Evolutionary conservation across 2,113 vertebrate genomes (phyloP).

Genomic region (Uropsilus gracilis): DNA sequence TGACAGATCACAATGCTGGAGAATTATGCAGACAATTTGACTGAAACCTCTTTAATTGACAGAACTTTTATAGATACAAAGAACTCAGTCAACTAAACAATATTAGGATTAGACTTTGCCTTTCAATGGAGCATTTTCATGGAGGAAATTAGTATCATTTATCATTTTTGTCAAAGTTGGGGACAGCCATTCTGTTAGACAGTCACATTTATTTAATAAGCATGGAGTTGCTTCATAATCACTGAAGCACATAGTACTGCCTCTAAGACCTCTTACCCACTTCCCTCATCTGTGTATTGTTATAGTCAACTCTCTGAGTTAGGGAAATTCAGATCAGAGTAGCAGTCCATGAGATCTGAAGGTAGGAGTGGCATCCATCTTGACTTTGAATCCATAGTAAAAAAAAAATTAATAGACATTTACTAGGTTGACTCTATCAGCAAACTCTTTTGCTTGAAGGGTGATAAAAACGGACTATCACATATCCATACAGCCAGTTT

Average conservation of each 20-base stretch:
- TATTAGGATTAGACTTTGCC: slow-evolving; percentile 72
- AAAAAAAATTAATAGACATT: neutral
- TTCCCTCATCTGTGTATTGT: neutral
- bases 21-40: slow-evolving; percentile 6
- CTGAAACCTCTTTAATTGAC: slow-evolving; percentile 75
- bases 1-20: slow-evolving; percentile 72
- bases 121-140: slow-evolving; percentile 67
- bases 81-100: slow-evolving; percentile 67
- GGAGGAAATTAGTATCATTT: slow-evolving; percentile 71
- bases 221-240: slow-evolving; percentile 4
- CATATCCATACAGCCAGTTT: neutral
- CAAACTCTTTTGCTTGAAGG: neutral
- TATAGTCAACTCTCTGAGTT: neutral
- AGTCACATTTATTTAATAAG: slow-evolving; percentile 68
- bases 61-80: slow-evolving; percentile 75
- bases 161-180: slow-evolving; percentile 72
- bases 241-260: neutral
- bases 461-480: neutral
- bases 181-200: slow-evolving; percentile 14
- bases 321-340: neutral
- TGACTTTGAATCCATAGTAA: neutral
- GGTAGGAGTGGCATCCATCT: neutral
- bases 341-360: neutral
- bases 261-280: neutral
- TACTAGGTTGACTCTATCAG: neutral